Evolutionary conservation across 2,888 invertebrate genomes (phyloP).

Genomic region (Lamproptera curius): DNA sequence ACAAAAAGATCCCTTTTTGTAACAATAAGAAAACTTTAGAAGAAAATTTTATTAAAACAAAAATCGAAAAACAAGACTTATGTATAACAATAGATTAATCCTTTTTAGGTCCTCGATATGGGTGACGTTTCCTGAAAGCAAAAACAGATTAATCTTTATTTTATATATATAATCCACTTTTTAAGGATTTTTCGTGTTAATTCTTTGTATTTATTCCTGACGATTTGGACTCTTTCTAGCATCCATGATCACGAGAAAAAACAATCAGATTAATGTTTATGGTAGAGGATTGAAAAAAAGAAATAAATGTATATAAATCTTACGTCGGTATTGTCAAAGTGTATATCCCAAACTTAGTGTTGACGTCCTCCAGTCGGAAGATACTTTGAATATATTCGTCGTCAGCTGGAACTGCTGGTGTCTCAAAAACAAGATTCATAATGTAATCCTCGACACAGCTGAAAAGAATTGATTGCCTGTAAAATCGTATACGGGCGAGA

Average conservation of each 20-base stretch:
- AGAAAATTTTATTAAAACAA: neutral
- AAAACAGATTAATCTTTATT: constrained; percentile 17
- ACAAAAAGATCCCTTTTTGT: no score
- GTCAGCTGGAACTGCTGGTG: constrained; percentile 60
- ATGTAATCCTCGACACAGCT: constrained; percentile 74
- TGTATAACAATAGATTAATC: constrained; percentile 32
- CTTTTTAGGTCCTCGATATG: constrained; percentile 54
- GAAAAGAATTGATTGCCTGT: constrained; percentile 25
- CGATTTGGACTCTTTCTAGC: no score
- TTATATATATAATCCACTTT: neutral
- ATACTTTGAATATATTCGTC: constrained; percentile 54
- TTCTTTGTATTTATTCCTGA: no score
- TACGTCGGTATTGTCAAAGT: constrained; percentile 68
- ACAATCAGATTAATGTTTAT: constrained; percentile 19
- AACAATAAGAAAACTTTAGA: no score
- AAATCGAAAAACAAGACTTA: neutral
- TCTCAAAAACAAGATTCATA: constrained; percentile 68
- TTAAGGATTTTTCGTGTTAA: no score
- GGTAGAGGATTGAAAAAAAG: neutral
- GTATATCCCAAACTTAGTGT: constrained; percentile 67
- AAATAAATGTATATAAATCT: constrained; percentile 29
- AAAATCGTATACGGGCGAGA: no score
- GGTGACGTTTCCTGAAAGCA: constrained; percentile 65
- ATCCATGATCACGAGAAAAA: no score
- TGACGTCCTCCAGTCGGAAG: constrained; percentile 60